phyloP scores from a whole-genome alignment of 1,140 invertebrate genomes.

The Thaumatotibia leucotreta region DNA sequence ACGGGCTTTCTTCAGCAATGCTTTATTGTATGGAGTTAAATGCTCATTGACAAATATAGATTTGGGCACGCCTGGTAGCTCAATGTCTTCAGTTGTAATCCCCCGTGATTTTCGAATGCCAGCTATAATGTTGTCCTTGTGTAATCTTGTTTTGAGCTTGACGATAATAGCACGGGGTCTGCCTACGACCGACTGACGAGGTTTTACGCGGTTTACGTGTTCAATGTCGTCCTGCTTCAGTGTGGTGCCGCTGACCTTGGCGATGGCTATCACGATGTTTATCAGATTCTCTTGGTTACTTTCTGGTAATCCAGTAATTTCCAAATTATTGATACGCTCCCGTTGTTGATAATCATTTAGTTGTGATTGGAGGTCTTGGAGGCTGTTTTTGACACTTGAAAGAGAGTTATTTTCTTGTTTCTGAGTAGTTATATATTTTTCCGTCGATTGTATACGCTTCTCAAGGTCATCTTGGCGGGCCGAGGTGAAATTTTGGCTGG shows the following conservation, averaged over 20 bases:
- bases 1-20: neutral
- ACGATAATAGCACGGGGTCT: neutral
- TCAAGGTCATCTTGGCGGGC: neutral
- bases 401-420: neutral
- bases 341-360: neutral
- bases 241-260: neutral
- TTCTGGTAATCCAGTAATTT: neutral
- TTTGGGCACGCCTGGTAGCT: neutral
- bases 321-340: neutral
- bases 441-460: neutral
- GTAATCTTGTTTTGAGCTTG: neutral
- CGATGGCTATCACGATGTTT: neutral
- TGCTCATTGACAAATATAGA: conserved; percentile 12
- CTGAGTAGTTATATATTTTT: neutral
- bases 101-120: neutral
- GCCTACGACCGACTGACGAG: neutral
- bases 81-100: neutral
- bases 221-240: neutral
- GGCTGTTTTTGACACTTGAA: neutral
- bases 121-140: conserved; percentile 2
- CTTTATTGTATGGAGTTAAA: neutral
- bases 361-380: neutral
- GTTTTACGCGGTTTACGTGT: neutral
- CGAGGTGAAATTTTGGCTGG: neutral
- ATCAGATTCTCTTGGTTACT: neutral